Evolutionary conservation across 2,888 invertebrate genomes (phyloP).

Genomic region (Rhagonycha fulva): DNA sequence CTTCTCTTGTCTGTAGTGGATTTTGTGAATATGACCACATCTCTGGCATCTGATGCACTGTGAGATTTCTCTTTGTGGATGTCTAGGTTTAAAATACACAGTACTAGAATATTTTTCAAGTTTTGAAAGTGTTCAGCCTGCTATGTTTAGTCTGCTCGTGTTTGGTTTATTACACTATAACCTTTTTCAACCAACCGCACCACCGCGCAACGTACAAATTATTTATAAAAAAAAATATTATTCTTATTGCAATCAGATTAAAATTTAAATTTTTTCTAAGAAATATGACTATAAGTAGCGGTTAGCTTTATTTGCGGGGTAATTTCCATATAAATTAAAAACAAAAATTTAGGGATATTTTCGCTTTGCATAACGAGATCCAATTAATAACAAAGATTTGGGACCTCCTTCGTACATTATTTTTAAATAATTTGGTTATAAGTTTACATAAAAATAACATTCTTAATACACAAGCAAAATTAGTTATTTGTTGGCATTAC

Average conservation of each 20-base stretch:
- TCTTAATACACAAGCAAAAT: conserved; percentile 7
- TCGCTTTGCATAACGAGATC: background rate
- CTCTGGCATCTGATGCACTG: too few relatives aligned
- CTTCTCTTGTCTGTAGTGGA: too few relatives aligned
- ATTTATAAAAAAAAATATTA: background rate
- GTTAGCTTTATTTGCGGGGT: background rate
- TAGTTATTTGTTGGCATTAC: background rate
- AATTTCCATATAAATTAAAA: background rate
- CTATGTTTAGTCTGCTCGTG: too few relatives aligned
- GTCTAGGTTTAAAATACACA: too few relatives aligned
- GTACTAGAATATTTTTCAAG: too few relatives aligned
- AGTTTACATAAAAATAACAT: background rate
- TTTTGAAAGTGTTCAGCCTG: too few relatives aligned
- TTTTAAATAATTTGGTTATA: background rate
- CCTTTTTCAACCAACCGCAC: background rate
- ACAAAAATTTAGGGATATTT: background rate
- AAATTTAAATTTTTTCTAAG: background rate
- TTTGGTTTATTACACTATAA: background rate
- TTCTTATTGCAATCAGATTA: background rate
- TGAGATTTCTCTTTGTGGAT: too few relatives aligned
- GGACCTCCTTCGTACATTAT: background rate
- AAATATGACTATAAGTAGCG: background rate
- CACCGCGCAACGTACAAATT: too few relatives aligned
- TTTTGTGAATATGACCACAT: too few relatives aligned
- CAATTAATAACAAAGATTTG: background rate